Base-by-base conservation (phyloP, 1,140 invertebrate species). In the Halyomorpha halys region DNA sequence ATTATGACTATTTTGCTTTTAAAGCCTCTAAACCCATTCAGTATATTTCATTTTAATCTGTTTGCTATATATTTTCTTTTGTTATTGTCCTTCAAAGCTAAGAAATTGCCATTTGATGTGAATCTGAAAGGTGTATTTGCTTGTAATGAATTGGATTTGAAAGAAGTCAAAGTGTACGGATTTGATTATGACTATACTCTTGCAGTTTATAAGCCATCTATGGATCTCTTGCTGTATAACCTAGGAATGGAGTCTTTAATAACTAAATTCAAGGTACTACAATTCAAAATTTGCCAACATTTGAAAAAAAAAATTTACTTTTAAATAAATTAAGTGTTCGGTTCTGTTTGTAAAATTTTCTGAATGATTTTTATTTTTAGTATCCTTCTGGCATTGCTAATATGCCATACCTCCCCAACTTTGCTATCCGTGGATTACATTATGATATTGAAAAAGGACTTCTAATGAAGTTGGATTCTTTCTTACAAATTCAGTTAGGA, bases 151-250 rank as follows among this genome's bases (percentile, higher is more conserved):
- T 77, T 97, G 21, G 87, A 96, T 75, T 75, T 98, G 23, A 82
- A 85, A 65, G 89, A 96, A 73, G 89, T 98, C 44, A 83, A 91
- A 71, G 91, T 97, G 1, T 98, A 97, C 80, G 96, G 96, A 18
- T 98, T 98, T 80, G 96, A 98, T 79, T 98, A 98, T 80, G 96
- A 98, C 75, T 98, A 98, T 73, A 98, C 96, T 0, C 75, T 98
- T 66, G 94, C 94, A n/a, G 90, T 90, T 71, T 98, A 98, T 75
- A 94, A 91, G 71, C 86, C 89, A 19, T 83, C 87, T 44, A 77
- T 98, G 73, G 91, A 97, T 74, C 83, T 87, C 72, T 77, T 97
- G n/a, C 81, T 98, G 8, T 98, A 97, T 75, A 87, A 92, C 72
- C 79, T 97, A 45, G 95, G 91, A 9, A 82, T 87, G 68, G 86